Evolutionary conservation across 30 jellyfish, hydroid and myxozoan species (phyloP), one percentile per base, ranked within the genome.

Genomic region (Pelagia noctiluca): DNA sequence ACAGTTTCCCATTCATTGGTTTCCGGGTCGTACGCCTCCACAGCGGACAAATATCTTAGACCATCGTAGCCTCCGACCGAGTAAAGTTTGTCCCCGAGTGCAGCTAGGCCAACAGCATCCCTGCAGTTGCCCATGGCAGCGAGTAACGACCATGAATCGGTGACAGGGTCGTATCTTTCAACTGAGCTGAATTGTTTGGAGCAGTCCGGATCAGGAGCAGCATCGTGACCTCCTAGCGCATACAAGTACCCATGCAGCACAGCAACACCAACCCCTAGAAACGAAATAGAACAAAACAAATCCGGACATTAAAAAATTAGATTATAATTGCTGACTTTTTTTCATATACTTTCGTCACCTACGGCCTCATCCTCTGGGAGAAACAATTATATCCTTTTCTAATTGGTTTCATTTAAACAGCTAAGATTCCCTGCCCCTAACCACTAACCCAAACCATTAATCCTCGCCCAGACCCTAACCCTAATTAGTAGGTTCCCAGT

Each of bases 51-150:
- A 65, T 93, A 93, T 50, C 80, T 75, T 22, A 50, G 78, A 0
- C 98, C 98, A 63, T 93, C 98, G 84, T 93, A 93, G 69, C 98
- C 98, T 18, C 98, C 98, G 50, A 93, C 97, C 0, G 98, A 86
- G 50, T 87, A 93, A 18, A 93, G 88, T 12, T 77, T 89, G 67
- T 93, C 98, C 1, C 98, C 98, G 7, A 93, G 91, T 46, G 98
- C 88, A 19, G 98, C 89, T 38, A 93, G 68, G 16, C 98, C 98
- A 31, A 93, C 98, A 24, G 98, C 98, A 82, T 93, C 98, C 31
- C 98, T 73, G 69, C 98, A 93, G 60, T 93, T 78, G 25, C 87
- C 42, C 98, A 93, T 93, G 28, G 97, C 82, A 0, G 96, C 88
- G 36, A 88, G 92, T 25, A 93, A 65, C n/a, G 97, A 57, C 98